These are phyloP conservation scores for Cheilosia pagana DNA, from an alignment of 2,888 invertebrate genomes.

Conservation along the genomic window DNA sequence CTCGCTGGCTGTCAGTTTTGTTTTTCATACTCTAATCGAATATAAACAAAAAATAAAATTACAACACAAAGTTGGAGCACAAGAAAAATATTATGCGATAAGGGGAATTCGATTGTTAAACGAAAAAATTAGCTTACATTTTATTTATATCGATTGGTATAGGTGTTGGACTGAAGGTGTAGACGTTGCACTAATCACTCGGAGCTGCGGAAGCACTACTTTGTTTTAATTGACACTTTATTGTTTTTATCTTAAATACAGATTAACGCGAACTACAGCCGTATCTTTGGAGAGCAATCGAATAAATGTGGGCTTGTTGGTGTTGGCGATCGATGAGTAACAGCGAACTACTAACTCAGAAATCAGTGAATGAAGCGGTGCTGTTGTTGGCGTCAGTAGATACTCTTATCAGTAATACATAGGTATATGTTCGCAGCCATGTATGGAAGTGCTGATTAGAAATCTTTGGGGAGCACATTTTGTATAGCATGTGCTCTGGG, in stretches of 20 bases:
- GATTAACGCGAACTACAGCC: not conserved
- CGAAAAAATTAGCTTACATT: slow-evolving; percentile 13
- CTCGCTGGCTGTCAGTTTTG: slow-evolving; percentile 37
- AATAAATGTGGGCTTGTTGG: not conserved
- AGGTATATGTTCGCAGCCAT: not conserved
- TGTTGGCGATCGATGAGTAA: slow-evolving; percentile 21
- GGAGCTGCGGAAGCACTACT: not conserved
- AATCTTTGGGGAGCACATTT: slow-evolving; percentile 10
- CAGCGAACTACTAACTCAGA: slow-evolving; percentile 28
- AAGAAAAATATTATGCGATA: slow-evolving; percentile 17
- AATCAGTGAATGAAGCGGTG: slow-evolving; percentile 11
- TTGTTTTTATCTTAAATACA: not conserved
- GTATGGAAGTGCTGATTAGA: slow-evolving; percentile 9
- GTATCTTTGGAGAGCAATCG: not conserved
- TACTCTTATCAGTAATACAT: slow-evolving; percentile 43
- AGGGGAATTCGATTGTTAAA: slow-evolving; percentile 25
- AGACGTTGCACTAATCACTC: slow-evolving; percentile 5
- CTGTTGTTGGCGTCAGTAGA: slow-evolving; percentile 12
- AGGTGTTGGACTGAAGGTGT: not conserved
- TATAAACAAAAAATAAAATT: slow-evolving; percentile 26
- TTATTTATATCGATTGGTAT: slow-evolving; percentile 16
- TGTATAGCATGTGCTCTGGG: slow-evolving; percentile 5
- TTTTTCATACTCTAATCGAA: slow-evolving; percentile 11
- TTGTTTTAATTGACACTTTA: not conserved
- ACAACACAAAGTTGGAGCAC: slow-evolving; percentile 8